Base-by-base conservation (phyloP, 2,797 vertebrate genomes). In the Melopsittacus undulatus region DNA sequence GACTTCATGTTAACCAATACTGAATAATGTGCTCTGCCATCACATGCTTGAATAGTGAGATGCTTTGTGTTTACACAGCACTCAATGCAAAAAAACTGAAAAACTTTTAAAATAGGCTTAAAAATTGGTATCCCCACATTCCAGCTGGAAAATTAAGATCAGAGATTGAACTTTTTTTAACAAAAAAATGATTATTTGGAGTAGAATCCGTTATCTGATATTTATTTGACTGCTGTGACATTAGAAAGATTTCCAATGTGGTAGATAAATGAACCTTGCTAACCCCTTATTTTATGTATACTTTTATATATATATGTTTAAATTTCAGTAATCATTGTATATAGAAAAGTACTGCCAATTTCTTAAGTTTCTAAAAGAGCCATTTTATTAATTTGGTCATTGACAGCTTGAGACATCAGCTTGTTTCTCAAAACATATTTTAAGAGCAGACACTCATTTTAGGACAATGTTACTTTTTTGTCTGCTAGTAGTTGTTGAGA, bases 11-110 rank as follows among this genome's bases (percentile, higher is more conserved):
- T 72, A 81, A 52, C 38, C 49, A 66, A 2, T 49, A 16, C 34
- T 34, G 68, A 95, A 70, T 93, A 87, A 89, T 34, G n/a, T 61
- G 22, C 48, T 92, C 63, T 56, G 16, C 9, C 18, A 36, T 51
- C 40, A n/a, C 36, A 4, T 14, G 56, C 54, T 76, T 67, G 36
- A 72, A 57, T 23, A 68, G 29, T 2, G 10, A 68, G 24, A 30
- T 62, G 49, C 42, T 85, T 91, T 93, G 83, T 59, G 74, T 93
- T 94, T 94, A 77, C 80, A 61, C 68, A 57, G 30, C 19, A 17
- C 20, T 77, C 1, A 3, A 14, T 42, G n/a, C 8, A 75, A 76
- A 84, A 84, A 88, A 77, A 1, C 14, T 40, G 67, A 38, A 63
- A 48, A 30, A 40, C 32, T 76, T 95, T 64, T 57, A 46, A 75